Conservation (phyloP, 2,113 vertebrate species). For the Notiomystis cincta region DNA sequence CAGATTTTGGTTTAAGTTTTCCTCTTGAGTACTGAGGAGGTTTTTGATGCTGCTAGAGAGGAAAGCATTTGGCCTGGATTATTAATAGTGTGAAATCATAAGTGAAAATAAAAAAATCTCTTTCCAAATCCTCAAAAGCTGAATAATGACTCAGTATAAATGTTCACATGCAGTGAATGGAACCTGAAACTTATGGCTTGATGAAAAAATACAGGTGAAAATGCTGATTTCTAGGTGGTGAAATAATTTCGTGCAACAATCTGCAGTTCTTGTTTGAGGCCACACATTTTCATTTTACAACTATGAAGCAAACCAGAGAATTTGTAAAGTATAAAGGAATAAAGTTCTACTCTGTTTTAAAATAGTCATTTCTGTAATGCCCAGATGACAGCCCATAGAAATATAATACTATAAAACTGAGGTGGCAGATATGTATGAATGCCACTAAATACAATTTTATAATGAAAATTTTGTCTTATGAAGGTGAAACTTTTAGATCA, state of each 20-base stretch:
- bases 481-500: constrained; percentile 78
- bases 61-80: not conserved
- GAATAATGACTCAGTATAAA: not conserved
- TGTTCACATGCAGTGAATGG: not conserved
- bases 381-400: not conserved
- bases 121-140: not conserved
- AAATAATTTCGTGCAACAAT: not conserved
- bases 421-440: constrained; percentile 47
- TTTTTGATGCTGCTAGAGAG: not conserved
- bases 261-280: not conserved
- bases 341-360: not conserved
- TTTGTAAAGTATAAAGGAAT: not conserved
- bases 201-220: not conserved
- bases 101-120: not conserved
- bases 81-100: not conserved
- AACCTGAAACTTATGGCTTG: not conserved
- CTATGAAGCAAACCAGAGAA: not conserved
- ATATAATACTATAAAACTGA: not conserved
- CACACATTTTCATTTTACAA: not conserved
- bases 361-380: not conserved
- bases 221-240: not conserved
- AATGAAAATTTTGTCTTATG: constrained; percentile 78
- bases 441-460: constrained; percentile 68
- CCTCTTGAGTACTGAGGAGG: not conserved
- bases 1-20: not conserved